Base-by-base conservation (phyloP, 37 sponge, comb jelly and placozoan genomes). In the Ianthella basta region DNA sequence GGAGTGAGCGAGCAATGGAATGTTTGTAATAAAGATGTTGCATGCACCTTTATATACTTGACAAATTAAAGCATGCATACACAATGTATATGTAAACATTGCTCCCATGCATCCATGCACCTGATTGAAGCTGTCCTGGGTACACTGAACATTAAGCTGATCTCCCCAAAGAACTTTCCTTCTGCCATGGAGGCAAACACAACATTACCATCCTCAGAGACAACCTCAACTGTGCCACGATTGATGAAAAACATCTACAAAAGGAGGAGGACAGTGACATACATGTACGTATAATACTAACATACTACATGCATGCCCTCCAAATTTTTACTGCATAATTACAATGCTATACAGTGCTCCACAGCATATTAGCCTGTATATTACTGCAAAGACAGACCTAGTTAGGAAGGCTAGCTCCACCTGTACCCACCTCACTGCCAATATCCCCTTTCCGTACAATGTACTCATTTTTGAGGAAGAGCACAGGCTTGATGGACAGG, bases 91-190 rank as follows among this genome's bases (percentile, higher is more conserved):
- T 20, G 72, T 35, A 10, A 20, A 32, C 6, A 72, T 33, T 2
- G 32, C 32, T 19, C 6, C 20, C 15, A 34, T 34, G 20, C 30
- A 72, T 27, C 37, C 2, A 44, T 27, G 13, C 15, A 89, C 90
- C 90, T 88, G 56, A 92, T 82, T 40, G 94, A 94, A 25, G 91
- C 86, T 19, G 88, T 90, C 38, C 88, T 82, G 24, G 91, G 88
- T 35, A 82, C 79, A 60, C 80, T 70, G 61, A 78, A 90, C 36
- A 94, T 59, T 19, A 90, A 79, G 54, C 91, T 88, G 80, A 90
- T 94, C 37, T 94, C 94, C 0, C 94, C 94, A 86, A 94, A 94
- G 81, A 94, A 94, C 67, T 94, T 75, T 60, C 94, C 94, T 68
- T 94, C 88, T 6, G 29, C 37, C 86, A 94, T 68, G 4, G 86